Conservation (phyloP, 2,888 invertebrate genomes). For the Pristionchus maxplancki region DNA sequence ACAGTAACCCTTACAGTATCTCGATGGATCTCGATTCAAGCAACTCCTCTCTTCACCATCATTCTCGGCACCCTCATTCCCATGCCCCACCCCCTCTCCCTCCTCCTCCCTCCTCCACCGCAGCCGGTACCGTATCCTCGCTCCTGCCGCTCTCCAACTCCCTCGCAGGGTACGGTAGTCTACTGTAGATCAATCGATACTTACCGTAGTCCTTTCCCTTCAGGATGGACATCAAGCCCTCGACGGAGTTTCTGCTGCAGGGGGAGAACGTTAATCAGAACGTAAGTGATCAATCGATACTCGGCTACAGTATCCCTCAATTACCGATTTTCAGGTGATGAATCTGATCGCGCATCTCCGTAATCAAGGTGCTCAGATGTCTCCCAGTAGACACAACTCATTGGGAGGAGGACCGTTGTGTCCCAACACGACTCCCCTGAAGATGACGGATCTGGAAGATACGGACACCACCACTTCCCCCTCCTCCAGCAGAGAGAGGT, state of each 20-base stretch:
- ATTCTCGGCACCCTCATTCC: neutral
- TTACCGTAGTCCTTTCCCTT: neutral
- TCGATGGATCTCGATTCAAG: neutral
- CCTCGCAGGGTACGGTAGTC: slow-evolving; percentile 34
- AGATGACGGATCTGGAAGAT: slow-evolving; percentile 44
- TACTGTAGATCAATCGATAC: neutral
- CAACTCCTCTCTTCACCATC: neutral
- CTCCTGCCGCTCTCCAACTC: slow-evolving; percentile 37
- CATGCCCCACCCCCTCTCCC: neutral
- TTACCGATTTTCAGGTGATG: slow-evolving; percentile 25
- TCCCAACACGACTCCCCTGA: slow-evolving; percentile 2
- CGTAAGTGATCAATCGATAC: slow-evolving; percentile 4
- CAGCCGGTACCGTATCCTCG: neutral
- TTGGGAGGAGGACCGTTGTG: neutral
- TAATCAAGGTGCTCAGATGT: slow-evolving; percentile 17
- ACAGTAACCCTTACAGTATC: slow-evolving; percentile 34
- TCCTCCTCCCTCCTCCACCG: neutral
- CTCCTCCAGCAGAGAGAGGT: slow-evolving; percentile 43
- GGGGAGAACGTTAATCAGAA: slow-evolving; percentile 29
- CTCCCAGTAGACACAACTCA: neutral
- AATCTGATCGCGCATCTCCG: slow-evolving; percentile 15
- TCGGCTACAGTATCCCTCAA: slow-evolving; percentile 16
- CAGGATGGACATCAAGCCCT: slow-evolving; percentile 50
- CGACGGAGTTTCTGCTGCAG: slow-evolving; percentile 27
- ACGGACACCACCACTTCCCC: slow-evolving; percentile 47